Evolutionary conservation across 2,888 invertebrate genomes (phyloP).

Genomic region (Apotomis betuletana): DNA sequence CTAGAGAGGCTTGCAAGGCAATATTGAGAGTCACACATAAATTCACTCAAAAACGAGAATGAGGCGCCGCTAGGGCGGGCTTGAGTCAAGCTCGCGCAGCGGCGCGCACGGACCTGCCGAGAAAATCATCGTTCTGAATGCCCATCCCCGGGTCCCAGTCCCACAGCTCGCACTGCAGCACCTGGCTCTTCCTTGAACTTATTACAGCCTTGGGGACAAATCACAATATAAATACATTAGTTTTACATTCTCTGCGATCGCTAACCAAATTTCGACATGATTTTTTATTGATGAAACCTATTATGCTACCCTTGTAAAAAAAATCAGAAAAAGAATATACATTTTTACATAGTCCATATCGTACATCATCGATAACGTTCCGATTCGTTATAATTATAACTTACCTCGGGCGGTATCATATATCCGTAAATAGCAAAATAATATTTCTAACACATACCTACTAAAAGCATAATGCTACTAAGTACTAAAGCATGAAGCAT

Average conservation of each 20-base stretch:
- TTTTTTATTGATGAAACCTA: constrained; percentile 1
- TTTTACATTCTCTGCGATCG: constrained; percentile 19
- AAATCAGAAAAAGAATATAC: constrained; percentile 5
- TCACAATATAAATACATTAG: constrained; percentile 56
- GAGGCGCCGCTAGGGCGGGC: constrained; percentile 56
- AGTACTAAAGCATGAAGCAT: constrained; percentile 28
- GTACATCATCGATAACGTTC: too few relatives aligned
- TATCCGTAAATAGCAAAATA: constrained; percentile 1
- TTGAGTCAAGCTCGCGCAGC: constrained; percentile 41
- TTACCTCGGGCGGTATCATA: constrained; percentile 19
- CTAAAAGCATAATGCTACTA: constrained; percentile 33
- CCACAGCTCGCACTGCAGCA: constrained; percentile 89
- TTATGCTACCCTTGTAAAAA: background rate
- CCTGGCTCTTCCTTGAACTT: constrained; percentile 89
- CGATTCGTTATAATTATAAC: background rate
- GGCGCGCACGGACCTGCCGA: constrained; percentile 88
- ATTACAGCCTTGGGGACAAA: constrained; percentile 88
- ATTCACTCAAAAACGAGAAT: constrained; percentile 55
- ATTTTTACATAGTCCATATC: background rate
- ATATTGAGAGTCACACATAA: constrained; percentile 56
- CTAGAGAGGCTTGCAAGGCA: constrained; percentile 46
- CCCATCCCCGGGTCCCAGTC: constrained; percentile 93
- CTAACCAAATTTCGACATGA: background rate
- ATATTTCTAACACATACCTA: background rate
- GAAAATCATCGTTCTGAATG: constrained; percentile 90